Evolutionary conservation across 1,140 invertebrate species (phyloP), one percentile per base, ranked within the genome.

Genomic region (Drosophila prosaltans): DNA sequence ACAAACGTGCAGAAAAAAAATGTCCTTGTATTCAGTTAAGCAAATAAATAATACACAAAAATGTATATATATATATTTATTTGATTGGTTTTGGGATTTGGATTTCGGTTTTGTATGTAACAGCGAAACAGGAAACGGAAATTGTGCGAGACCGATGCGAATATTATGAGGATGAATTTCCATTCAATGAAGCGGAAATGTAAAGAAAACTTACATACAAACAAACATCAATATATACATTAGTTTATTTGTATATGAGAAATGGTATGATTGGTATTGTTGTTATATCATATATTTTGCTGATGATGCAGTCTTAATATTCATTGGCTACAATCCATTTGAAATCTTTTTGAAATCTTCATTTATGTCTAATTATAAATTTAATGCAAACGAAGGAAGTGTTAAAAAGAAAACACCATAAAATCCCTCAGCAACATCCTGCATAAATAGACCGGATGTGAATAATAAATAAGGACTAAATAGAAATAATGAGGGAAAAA

Each of bases 61-160:
- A 36, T 36, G 32, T 51, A 26, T 51, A 51, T 51, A 48, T 16
- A 51, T 26, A 51, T 88, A 88, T 88, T 88, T 88, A 83, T 88
- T 89, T 83, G 84, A 88, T 88, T 89, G 84, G 80, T 81, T 74
- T 82, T 82, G 69, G 63, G 69, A 68, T 77, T 70, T 70, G 66
- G 54, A 77, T 62, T 67, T 30, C 32, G 73, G 59, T 77, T 77
- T 80, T 88, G 69, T 51, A 55, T 76, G 61, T 79, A 64, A 69
- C 81, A 36, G 76, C 69, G 72, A 62, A 66, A 69, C 40, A 73
- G 80, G 74, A 78, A 80, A 74, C 67, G 76, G 84, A 83, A 89
- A 88, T 89, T 88, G 84, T 83, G 80, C 73, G 83, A 69, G 63
- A 63, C 74, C 69, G 77, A 72, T 86, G 72, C 45, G 39, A 70